Base-by-base conservation (phyloP, 2,888 invertebrate species). In the Adineta ricciae region DNA sequence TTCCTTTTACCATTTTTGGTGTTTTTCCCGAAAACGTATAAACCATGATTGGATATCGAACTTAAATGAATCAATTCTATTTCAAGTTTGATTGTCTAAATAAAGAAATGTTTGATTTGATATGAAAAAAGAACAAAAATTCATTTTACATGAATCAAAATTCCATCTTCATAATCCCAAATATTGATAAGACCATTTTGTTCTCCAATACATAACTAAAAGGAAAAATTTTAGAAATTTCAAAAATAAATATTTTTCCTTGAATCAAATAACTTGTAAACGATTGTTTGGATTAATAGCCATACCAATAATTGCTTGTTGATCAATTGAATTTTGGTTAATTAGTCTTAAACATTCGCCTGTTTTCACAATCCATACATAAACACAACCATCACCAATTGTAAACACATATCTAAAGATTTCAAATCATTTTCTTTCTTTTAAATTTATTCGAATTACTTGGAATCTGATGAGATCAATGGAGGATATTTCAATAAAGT, bases 151-250 rank as follows among this genome's bases (percentile, higher is more conserved):
- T 72, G 72, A 72, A 90, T 86, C n/a, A 88, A 85, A 19, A 89
- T 88, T 21, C 89, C 89, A 88, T 90, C 90, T 50, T 87, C 86
- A 85, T 88, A 90, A 87, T 89, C 89, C 90, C 90, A 90, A 50
- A 88, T 87, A 38, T 88, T 88, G 21, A 90, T 85, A 8, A 87
- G 86, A 21, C 88, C 87, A 87, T 90, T 90, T 84, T 88, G 83
- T 5, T 89, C 89, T 86, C 88, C 88, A 0, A 89, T 88, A 21
- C 88, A 86, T 32, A 89, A 84, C 90, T 89, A 87, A 50, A 72
- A 27, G 19, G 1, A 36, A 72, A 72, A n/a, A 72, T 24, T 24
- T 4, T 46, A 8, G 5, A 46, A 46, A 46, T 46, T 46, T 46
- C 46, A 46, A 8, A 46, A 11, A 72, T 36, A n/a, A 7, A 24